Percentiles rank a stretch among this genome's conserved stretches.
Evolutionary conservation across 2,113 vertebrate species (phyloP).

Genomic region (Phyllopteryx taeniolatus): DNA sequence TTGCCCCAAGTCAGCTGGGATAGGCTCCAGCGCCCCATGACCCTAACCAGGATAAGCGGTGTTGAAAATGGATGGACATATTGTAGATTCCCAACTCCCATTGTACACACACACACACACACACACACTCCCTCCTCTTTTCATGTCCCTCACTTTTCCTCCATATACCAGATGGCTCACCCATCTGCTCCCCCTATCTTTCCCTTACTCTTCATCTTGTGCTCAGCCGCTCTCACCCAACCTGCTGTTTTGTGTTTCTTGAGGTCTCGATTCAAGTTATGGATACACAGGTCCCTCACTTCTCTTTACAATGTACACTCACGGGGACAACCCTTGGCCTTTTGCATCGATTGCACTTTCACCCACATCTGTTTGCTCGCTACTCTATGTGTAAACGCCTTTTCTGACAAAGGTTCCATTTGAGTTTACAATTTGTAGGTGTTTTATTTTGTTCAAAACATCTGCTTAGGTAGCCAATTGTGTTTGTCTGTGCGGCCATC

Average conservation of each 20-base stretch:
- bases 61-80: neutral
- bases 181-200: slow-evolving; percentile 74
- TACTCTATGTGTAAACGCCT: slow-evolving; percentile 29
- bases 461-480: slow-evolving; percentile 59
- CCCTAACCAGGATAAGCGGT: too few species aligned
- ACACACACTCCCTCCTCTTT: slow-evolving; percentile 57
- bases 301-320: slow-evolving; percentile 27
- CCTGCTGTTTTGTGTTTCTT: slow-evolving; percentile 51
- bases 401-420: slow-evolving; percentile 25
- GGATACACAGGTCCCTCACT: slow-evolving; percentile 49
- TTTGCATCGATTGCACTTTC: slow-evolving; percentile 36
- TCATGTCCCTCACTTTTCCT: slow-evolving; percentile 69
- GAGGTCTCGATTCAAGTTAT: slow-evolving; percentile 62
- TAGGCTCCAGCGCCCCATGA: too few species aligned
- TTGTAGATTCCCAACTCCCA: slow-evolving; percentile 22
- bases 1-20: too few species aligned
- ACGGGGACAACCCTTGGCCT: slow-evolving; percentile 25
- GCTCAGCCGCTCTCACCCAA: slow-evolving; percentile 22
- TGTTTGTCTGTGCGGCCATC: slow-evolving; percentile 36
- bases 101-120: neutral
- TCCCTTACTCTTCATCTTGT: slow-evolving; percentile 48
- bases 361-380: slow-evolving; percentile 37
- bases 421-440: slow-evolving; percentile 22
- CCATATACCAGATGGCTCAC: slow-evolving; percentile 78
- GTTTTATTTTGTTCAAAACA: slow-evolving; percentile 40